Conservation (phyloP, 2,113 vertebrate genomes). For the Daboia siamensis region DNA sequence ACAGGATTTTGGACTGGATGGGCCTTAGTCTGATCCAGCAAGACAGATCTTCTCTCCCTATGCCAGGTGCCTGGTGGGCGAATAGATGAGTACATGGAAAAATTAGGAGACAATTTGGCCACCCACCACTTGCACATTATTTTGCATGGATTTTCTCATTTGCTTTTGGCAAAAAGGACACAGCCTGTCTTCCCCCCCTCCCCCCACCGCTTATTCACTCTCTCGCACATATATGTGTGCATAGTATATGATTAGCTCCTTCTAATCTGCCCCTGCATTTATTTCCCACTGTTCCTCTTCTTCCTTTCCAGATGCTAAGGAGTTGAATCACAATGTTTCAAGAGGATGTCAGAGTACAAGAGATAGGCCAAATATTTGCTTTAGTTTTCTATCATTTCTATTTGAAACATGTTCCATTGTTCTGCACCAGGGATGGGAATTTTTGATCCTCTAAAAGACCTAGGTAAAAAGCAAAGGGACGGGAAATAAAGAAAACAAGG, state of each 20-base stretch:
- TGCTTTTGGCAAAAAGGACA: neutral
- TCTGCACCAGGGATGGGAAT: neutral
- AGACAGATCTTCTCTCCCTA: neutral
- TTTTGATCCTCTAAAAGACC: neutral
- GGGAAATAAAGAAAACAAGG: neutral
- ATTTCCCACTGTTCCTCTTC: neutral
- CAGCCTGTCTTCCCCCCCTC: neutral
- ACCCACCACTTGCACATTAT: neutral
- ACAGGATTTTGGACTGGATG: neutral
- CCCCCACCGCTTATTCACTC: neutral
- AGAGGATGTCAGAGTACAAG: neutral
- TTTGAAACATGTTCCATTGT: neutral
- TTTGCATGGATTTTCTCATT: neutral
- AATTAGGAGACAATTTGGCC: neutral
- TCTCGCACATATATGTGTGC: neutral
- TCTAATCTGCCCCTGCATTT: neutral
- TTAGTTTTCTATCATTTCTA: neutral
- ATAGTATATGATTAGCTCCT: neutral
- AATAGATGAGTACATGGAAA: neutral
- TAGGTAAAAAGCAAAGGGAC: neutral
- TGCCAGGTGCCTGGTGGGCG: slow-evolving; percentile 14
- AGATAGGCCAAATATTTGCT: neutral
- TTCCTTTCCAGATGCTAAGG: neutral
- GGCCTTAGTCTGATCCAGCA: slow-evolving; percentile 1
- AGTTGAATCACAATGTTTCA: neutral